Conservation (phyloP, 2,797 vertebrate species). For the Typhlichthys eigenmanni region DNA sequence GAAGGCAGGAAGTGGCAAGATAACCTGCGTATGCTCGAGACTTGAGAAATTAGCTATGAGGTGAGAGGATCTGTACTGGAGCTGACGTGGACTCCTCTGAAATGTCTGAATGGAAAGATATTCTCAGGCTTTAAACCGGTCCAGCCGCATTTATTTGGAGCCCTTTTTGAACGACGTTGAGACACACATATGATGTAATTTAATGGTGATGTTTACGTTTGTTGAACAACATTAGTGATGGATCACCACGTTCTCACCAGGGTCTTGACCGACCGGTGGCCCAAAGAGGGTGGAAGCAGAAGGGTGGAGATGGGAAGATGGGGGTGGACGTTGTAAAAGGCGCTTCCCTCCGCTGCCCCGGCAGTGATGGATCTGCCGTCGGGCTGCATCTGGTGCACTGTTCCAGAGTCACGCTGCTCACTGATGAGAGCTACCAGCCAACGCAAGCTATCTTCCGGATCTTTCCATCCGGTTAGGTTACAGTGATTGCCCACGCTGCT, state of each 20-base stretch:
- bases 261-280: slow-evolving; percentile 55
- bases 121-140: no score
- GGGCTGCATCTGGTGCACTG: slow-evolving; percentile 34
- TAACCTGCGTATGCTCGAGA: no score
- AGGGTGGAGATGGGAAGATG: slow-evolving; percentile 10
- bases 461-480: slow-evolving; percentile 48
- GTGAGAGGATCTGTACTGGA: no score
- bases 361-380: slow-evolving; percentile 55
- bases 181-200: no score
- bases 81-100: no score
- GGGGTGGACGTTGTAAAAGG: background rate
- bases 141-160: no score
- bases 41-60: no score
- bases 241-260: slow-evolving; percentile 47
- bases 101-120: no score
- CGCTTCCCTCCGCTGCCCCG: slow-evolving; percentile 24
- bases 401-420: slow-evolving; percentile 27
- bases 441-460: slow-evolving; percentile 53
- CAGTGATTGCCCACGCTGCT: slow-evolving; percentile 27
- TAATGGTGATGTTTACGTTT: no score
- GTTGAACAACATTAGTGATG: slow-evolving; percentile 33
- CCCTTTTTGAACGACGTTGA: no score
- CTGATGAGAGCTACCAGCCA: slow-evolving; percentile 53
- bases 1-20: slow-evolving; percentile 28
- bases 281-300: slow-evolving; percentile 27